These are phyloP conservation scores for Drosophila heteroneura DNA, from an alignment of 2,888 invertebrate species.

Conservation along the genomic window DNA sequence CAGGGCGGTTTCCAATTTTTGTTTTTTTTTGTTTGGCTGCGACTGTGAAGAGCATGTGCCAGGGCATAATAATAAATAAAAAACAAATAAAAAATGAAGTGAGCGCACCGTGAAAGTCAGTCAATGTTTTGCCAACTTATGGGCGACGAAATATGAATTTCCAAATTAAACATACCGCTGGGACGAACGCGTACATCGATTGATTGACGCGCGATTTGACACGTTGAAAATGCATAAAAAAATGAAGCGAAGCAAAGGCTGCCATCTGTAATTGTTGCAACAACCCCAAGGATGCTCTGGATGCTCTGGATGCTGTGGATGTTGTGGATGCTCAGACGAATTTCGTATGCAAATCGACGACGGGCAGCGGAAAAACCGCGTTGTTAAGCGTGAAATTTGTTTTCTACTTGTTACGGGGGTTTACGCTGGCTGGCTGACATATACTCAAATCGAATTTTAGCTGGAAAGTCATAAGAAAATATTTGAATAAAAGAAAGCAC, in stretches of 20 bases:
- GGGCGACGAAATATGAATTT: conserved; percentile 68
- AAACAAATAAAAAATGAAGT: conserved; percentile 65
- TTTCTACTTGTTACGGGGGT: conserved; percentile 59
- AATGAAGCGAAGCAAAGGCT: conserved; percentile 25
- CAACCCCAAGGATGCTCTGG: conserved; percentile 54
- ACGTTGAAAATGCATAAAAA: conserved; percentile 75
- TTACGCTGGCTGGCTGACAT: conserved; percentile 51
- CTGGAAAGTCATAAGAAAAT: conserved; percentile 74
- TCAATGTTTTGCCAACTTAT: conserved; percentile 57
- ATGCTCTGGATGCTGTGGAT: conserved; percentile 9
- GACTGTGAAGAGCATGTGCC: conserved; percentile 53
- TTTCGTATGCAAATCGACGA: conserved; percentile 80
- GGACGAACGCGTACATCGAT: conserved; percentile 59
- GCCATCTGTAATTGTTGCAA: conserved; percentile 77
- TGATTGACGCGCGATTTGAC: conserved; percentile 83
- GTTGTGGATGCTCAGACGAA: conserved; percentile 46
- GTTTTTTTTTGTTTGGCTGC: background rate
- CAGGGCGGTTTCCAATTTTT: conserved; percentile 33
- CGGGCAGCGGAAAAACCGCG: conserved; percentile 69
- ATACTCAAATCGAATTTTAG: conserved; percentile 76
- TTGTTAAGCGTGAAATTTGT: conserved; percentile 84
- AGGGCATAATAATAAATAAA: conserved; percentile 73
- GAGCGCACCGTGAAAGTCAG: conserved; percentile 46
- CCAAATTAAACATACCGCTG: conserved; percentile 69
- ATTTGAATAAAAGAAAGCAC: conserved; percentile 73